Conservation (phyloP, 2,888 invertebrate genomes). For the Microplitis deprimator region DNA sequence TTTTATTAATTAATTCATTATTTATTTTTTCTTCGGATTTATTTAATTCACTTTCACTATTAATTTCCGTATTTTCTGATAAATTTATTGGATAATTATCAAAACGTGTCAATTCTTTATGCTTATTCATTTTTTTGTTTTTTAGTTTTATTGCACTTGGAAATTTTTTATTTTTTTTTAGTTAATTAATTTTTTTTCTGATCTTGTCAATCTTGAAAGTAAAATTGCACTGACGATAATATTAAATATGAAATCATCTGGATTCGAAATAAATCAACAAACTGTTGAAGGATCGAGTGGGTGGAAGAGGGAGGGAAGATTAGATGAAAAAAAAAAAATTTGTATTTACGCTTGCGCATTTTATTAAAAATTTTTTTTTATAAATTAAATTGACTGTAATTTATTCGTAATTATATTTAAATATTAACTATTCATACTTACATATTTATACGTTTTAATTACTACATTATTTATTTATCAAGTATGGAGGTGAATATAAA, state of each 20-base stretch:
- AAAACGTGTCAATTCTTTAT: too few relatives aligned
- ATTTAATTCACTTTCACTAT: neutral
- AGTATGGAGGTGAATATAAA: too few relatives aligned
- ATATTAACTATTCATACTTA: too few relatives aligned
- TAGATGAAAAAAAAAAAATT: slow-evolving; percentile 9
- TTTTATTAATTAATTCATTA: slow-evolving; percentile 12
- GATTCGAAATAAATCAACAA: neutral
- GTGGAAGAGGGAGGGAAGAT: neutral
- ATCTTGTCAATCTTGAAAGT: neutral
- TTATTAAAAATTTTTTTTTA: neutral
- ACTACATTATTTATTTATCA: too few relatives aligned
- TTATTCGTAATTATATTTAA: neutral
- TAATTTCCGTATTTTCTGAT: neutral
- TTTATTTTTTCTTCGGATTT: neutral
- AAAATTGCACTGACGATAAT: neutral
- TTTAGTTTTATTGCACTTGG: neutral
- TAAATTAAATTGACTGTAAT: neutral
- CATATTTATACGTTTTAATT: too few relatives aligned
- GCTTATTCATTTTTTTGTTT: too few relatives aligned
- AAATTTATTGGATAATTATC: neutral
- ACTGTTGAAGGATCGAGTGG: neutral
- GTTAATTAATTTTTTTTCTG: neutral
- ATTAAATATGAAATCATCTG: neutral
- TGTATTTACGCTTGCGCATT: slow-evolving; percentile 18
- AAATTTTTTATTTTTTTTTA: too few relatives aligned